These are phyloP conservation scores for Centruroides vittatus DNA, from an alignment of 1,140 invertebrate species.

Conservation along the genomic window DNA sequence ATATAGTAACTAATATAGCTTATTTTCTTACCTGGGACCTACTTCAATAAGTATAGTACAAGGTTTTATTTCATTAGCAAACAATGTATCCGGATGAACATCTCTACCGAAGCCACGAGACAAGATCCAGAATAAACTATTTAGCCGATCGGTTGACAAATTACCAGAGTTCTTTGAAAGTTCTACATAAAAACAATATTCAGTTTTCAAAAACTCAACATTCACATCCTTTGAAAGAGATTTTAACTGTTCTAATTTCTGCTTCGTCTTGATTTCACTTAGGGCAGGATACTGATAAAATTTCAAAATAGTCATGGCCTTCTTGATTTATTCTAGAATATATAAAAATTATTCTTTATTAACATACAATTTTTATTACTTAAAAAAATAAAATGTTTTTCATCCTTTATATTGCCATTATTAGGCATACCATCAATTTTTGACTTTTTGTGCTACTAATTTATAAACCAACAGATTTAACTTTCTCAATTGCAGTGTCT, in stretches of 20 bases:
- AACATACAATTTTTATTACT: no score
- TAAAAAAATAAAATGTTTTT: no score
- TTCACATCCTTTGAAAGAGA: background rate
- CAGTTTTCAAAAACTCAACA: slow-evolving; percentile 42
- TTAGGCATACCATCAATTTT: no score
- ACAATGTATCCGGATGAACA: slow-evolving; percentile 4
- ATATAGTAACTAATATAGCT: no score
- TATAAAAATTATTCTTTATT: no score
- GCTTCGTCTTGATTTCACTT: background rate
- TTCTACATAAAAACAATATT: slow-evolving; percentile 66
- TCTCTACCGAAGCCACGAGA: slow-evolving; percentile 15
- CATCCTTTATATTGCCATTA: no score
- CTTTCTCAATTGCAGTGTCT: no score
- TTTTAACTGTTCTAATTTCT: background rate
- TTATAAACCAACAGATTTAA: no score
- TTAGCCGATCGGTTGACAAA: slow-evolving; percentile 7
- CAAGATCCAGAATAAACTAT: slow-evolving; percentile 6
- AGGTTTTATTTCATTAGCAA: background rate
- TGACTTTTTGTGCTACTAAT: no score
- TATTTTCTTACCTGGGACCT: slow-evolving; percentile 30
- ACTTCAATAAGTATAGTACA: slow-evolving; percentile 26
- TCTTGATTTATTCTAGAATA: background rate
- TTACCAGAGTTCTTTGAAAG: slow-evolving; percentile 34
- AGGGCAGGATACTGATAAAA: background rate
- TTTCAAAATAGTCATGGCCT: background rate